Evolutionary conservation across 2,888 invertebrate genomes (phyloP).

Genomic region (Eulithis testata): DNA sequence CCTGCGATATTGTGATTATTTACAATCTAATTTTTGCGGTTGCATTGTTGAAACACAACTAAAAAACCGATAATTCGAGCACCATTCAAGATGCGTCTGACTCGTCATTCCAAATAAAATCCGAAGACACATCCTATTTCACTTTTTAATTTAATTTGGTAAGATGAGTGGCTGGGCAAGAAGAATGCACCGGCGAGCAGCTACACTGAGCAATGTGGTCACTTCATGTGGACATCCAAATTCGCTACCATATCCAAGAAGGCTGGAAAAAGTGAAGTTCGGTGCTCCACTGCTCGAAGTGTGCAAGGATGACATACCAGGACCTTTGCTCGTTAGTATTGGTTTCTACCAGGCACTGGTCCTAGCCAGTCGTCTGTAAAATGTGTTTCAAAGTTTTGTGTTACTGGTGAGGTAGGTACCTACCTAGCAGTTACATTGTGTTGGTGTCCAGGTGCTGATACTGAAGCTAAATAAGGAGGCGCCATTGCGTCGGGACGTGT

Average conservation of each 20-base stretch:
- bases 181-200: constrained; percentile 95
- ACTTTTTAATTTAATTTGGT: constrained; percentile 35
- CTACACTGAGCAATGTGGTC: constrained; percentile 95
- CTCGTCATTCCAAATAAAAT: constrained; percentile 29
- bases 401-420: constrained; percentile 5
- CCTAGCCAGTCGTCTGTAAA: neutral
- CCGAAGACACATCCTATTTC: constrained; percentile 38
- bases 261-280: constrained; percentile 97
- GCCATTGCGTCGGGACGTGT: constrained; percentile 96
- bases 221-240: constrained; percentile 96
- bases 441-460: constrained; percentile 89
- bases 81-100: constrained; percentile 44
- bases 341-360: constrained; percentile 7
- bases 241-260: constrained; percentile 90
- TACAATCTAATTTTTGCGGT: neutral
- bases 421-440: constrained; percentile 7
- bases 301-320: constrained; percentile 97
- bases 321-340: constrained; percentile 92
- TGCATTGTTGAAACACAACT: neutral
- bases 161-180: constrained; percentile 96
- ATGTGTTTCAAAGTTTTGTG: neutral
- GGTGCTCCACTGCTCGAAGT: constrained; percentile 96
- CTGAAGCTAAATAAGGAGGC: constrained; percentile 97
- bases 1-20: neutral
- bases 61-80: constrained; percentile 22